Conservation (phyloP, 1,140 invertebrate species). For the Musca domestica region DNA sequence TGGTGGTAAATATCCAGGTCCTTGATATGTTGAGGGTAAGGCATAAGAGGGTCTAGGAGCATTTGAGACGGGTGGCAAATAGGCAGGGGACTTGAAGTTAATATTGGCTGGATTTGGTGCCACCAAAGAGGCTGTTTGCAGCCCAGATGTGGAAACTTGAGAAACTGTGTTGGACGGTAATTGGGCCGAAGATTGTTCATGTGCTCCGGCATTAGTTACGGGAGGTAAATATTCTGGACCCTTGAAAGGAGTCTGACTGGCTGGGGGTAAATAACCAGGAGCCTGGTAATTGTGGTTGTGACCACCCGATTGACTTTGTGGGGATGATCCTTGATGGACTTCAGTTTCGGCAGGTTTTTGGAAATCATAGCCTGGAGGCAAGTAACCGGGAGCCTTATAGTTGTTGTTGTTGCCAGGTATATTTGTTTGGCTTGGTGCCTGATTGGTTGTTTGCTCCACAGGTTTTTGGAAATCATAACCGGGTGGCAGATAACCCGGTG, state of each 20-base stretch:
- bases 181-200: not conserved
- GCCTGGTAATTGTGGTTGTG: slow-evolving; percentile 14
- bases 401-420: slow-evolving; percentile 24
- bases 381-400: slow-evolving; percentile 26
- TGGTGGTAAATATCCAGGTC: slow-evolving; percentile 15
- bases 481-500: slow-evolving; percentile 13
- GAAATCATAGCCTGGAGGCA: slow-evolving; percentile 47
- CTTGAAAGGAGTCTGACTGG: not conserved
- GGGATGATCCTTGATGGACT: not conserved
- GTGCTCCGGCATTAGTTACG: not conserved
- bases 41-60: not conserved
- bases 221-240: not conserved
- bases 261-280: slow-evolving; percentile 7
- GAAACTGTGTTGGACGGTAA: not conserved
- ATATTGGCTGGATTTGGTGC: slow-evolving; percentile 24
- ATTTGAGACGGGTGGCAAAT: slow-evolving; percentile 32
- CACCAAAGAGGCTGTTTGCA: not conserved
- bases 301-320: slow-evolving; percentile 3
- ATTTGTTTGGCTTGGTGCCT: not conserved
- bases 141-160: not conserved
- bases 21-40: not conserved
- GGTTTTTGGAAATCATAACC: slow-evolving; percentile 7
- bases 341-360: slow-evolving; percentile 36
- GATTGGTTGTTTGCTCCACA: not conserved
- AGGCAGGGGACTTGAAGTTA: slow-evolving; percentile 27